Evolutionary conservation across 2,888 invertebrate genomes (phyloP).

Genomic region (Erebia epiphron): DNA sequence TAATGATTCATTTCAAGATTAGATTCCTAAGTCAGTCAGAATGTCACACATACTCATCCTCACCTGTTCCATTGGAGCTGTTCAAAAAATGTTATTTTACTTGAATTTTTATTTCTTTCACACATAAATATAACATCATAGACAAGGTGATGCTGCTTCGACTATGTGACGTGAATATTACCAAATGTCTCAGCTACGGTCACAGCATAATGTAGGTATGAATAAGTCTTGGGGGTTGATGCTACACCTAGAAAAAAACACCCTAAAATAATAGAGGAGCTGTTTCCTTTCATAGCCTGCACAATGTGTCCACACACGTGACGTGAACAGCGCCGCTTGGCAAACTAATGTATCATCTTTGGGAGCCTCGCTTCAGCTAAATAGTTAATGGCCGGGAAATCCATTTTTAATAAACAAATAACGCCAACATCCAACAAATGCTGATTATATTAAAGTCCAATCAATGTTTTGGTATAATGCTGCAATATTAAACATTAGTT

Average conservation of each 20-base stretch:
- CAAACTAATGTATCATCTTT: slow-evolving; percentile 58
- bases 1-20: slow-evolving; percentile 52
- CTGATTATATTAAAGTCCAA: slow-evolving; percentile 76
- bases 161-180: slow-evolving; percentile 79
- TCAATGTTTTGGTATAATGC: slow-evolving; percentile 76
- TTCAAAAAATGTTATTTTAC: slow-evolving; percentile 81
- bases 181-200: slow-evolving; percentile 72
- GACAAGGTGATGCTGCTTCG: slow-evolving; percentile 75
- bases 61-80: slow-evolving; percentile 81
- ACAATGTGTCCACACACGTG: slow-evolving; percentile 51
- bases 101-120: slow-evolving; percentile 77
- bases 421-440: slow-evolving; percentile 77
- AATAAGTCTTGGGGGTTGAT: slow-evolving; percentile 64
- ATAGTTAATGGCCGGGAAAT: slow-evolving; percentile 66
- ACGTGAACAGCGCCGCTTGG: slow-evolving; percentile 54
- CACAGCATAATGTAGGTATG: slow-evolving; percentile 68
- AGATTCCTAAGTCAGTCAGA: slow-evolving; percentile 60
- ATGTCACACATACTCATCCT: slow-evolving; percentile 79
- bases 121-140: slow-evolving; percentile 78
- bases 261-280: slow-evolving; percentile 74
- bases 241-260: slow-evolving; percentile 82
- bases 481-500: slow-evolving; percentile 82
- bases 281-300: slow-evolving; percentile 53
- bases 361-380: slow-evolving; percentile 69
- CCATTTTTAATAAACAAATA: slow-evolving; percentile 70